These are phyloP conservation scores for Zygothrica quintamaculata DNA, from an alignment of 2,888 invertebrate genomes.

Conservation along the genomic window DNA sequence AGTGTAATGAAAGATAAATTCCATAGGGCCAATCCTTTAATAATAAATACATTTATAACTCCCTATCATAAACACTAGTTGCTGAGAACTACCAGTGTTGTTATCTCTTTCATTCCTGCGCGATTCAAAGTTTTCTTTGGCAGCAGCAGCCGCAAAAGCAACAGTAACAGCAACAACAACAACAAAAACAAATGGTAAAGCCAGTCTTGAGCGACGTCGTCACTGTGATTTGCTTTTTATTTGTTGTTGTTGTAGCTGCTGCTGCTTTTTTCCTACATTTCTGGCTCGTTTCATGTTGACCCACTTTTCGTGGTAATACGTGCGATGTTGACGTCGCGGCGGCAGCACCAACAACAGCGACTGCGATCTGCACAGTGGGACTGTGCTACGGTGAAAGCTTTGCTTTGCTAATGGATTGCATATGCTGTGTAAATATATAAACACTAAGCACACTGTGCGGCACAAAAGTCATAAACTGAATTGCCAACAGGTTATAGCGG, in stretches of 20 bases:
- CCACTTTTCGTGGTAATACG: slow-evolving; percentile 75
- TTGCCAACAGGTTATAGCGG: slow-evolving; percentile 79
- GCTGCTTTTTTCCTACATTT: slow-evolving; percentile 55
- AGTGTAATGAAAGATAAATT: slow-evolving; percentile 33
- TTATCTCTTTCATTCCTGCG: slow-evolving; percentile 40
- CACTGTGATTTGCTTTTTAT: slow-evolving; percentile 71
- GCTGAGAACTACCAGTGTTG: slow-evolving; percentile 15
- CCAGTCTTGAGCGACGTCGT: slow-evolving; percentile 61
- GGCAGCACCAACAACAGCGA: slow-evolving; percentile 24
- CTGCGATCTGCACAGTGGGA: slow-evolving; percentile 65
- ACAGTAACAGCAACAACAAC: slow-evolving; percentile 13
- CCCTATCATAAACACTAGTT: slow-evolving; percentile 23
- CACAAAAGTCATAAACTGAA: slow-evolving; percentile 77
- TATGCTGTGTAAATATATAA: background rate
- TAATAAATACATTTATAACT: slow-evolving; percentile 42
- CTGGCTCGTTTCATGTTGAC: slow-evolving; percentile 79
- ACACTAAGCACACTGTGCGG: slow-evolving; percentile 58
- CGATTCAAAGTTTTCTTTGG: slow-evolving; percentile 34
- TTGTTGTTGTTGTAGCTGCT: slow-evolving; percentile 52
- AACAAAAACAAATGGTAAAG: slow-evolving; percentile 12
- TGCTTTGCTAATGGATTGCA: slow-evolving; percentile 9
- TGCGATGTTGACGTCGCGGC: slow-evolving; percentile 57
- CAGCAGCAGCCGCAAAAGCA: slow-evolving; percentile 10
- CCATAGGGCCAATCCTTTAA: slow-evolving; percentile 44
- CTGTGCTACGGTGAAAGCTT: slow-evolving; percentile 53